These are phyloP conservation scores for Drosophila kanekoi DNA, from an alignment of 2,888 invertebrate species.

Conservation along the genomic window DNA sequence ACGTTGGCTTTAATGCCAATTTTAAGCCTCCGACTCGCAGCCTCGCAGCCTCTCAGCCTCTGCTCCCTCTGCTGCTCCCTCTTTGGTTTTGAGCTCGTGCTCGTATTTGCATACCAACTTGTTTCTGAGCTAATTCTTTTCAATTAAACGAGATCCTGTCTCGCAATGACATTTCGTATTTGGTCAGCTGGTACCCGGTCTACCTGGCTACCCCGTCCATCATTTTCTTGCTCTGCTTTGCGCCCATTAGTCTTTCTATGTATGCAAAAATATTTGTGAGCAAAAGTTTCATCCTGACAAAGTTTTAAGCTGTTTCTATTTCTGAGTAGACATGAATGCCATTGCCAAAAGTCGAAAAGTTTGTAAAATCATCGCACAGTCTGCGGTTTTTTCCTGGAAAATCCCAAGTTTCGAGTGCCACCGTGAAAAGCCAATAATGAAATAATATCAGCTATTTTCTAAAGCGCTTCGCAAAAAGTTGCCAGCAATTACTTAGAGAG, in stretches of 20 bases:
- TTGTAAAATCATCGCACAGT: slow-evolving; percentile 11
- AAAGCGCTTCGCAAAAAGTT: slow-evolving; percentile 1
- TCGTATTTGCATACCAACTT: slow-evolving; percentile 45
- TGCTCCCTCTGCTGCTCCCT: not conserved
- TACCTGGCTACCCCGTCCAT: not conserved
- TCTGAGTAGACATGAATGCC: slow-evolving; percentile 41
- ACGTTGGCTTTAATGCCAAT: slow-evolving; percentile 69
- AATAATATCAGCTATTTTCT: slow-evolving; percentile 49
- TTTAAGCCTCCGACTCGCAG: slow-evolving; percentile 40
- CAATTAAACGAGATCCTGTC: slow-evolving; percentile 65
- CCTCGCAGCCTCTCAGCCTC: slow-evolving; percentile 2
- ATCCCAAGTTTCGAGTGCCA: slow-evolving; percentile 21
- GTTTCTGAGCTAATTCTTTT: slow-evolving; percentile 62
- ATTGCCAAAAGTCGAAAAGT: slow-evolving; percentile 45
- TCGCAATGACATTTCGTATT: slow-evolving; percentile 31
- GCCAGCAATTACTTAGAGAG: slow-evolving; percentile 3
- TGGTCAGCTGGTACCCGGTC: slow-evolving; percentile 26
- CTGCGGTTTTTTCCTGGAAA: slow-evolving; percentile 4
- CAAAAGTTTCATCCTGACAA: slow-evolving; percentile 28
- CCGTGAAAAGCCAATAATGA: slow-evolving; percentile 51
- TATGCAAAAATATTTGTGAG: slow-evolving; percentile 20
- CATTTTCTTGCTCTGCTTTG: not conserved
- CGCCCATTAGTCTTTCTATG: slow-evolving; percentile 4
- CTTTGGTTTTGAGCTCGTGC: slow-evolving; percentile 1
- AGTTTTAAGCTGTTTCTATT: slow-evolving; percentile 55